These are phyloP conservation scores for Habrosyne pyritoides DNA, from an alignment of 2,888 invertebrate species.

Conservation along the genomic window DNA sequence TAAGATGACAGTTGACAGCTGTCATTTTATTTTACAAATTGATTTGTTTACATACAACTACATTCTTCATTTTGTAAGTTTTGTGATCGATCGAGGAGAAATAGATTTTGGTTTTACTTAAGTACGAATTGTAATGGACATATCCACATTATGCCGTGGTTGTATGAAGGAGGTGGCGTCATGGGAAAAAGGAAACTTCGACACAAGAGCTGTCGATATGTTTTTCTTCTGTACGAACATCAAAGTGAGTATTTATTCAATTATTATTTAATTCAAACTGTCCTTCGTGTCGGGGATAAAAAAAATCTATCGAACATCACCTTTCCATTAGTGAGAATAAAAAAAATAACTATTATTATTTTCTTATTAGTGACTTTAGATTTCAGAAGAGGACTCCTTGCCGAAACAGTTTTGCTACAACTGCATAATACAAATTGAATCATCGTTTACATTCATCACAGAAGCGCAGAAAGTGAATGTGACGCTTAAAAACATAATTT, in stretches of 20 bases:
- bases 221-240: constrained; percentile 72
- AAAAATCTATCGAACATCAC: too few relatives aligned
- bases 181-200: constrained; percentile 62
- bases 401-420: constrained; percentile 79
- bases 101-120: neutral
- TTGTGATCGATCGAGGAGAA: neutral
- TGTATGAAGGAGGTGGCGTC: constrained; percentile 73
- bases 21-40: too few relatives aligned
- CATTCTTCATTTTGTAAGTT: neutral
- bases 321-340: too few relatives aligned
- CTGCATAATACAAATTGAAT: constrained; percentile 76
- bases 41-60: neutral
- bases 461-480: constrained; percentile 67
- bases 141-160: constrained; percentile 61
- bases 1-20: too few relatives aligned
- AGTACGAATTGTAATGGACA: constrained; percentile 51
- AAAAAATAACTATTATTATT: too few relatives aligned
- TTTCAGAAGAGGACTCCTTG: constrained; percentile 65
- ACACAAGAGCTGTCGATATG: constrained; percentile 58
- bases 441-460: constrained; percentile 73
- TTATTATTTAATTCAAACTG: too few relatives aligned
- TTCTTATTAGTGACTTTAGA: constrained; percentile 52
- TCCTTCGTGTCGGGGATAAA: too few relatives aligned
- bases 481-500: constrained; percentile 61
- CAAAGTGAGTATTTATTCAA: constrained; percentile 45